Evolutionary conservation across 37 sponge, comb jelly and placozoan genomes (phyloP), one percentile per base, ranked within the genome.

Genomic region (Aphrocallistes beatrix): DNA sequence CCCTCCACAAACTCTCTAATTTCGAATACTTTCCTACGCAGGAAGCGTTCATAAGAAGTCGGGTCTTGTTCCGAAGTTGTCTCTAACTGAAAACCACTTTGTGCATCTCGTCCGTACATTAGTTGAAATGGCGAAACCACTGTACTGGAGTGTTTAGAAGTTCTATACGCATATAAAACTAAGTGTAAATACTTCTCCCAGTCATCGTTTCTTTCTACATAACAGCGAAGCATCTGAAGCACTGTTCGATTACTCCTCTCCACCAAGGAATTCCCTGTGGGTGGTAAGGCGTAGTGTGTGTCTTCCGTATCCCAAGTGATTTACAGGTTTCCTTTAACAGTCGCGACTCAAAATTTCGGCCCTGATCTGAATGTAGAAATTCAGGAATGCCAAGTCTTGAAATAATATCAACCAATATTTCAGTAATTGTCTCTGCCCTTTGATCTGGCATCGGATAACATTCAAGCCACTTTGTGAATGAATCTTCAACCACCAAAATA

Each of bases 251-350:
- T 89, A 23, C 89, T 85, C 23, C 84, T 37, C 50, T 91, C 92
- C 23, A 91, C 92, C 89, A 89, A 89, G n/a, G 89, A 85, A 87
- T 90, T 85, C 87, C 87, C 51, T 90, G 90, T 17, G 90, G 85
- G 81, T 90, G 90, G 39, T 87, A 87, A 38, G 86, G 88, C 36
- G 88, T 88, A 0, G 51, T 86, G 21, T 82, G 51, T 28, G 88
- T n/a, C 83, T 88, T 91, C 30, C 39, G 36, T 1, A 92, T 48
- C 0, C 90, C 92, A 83, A 92, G 86, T n/a, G 86, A 84, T 32
- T 85, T 81, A 32, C 87, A 50, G 9, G 90, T 89, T 37, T 89
- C 84, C 23, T 37, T 32, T 8, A 88, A 19, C 10, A 91, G 75
- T 30, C 3, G 25, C 34, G 75, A 60, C 69, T 91, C 89, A 86